Evolutionary conservation across 2,113 vertebrate genomes (phyloP).

Genomic region (Alaudala cheleensis): DNA sequence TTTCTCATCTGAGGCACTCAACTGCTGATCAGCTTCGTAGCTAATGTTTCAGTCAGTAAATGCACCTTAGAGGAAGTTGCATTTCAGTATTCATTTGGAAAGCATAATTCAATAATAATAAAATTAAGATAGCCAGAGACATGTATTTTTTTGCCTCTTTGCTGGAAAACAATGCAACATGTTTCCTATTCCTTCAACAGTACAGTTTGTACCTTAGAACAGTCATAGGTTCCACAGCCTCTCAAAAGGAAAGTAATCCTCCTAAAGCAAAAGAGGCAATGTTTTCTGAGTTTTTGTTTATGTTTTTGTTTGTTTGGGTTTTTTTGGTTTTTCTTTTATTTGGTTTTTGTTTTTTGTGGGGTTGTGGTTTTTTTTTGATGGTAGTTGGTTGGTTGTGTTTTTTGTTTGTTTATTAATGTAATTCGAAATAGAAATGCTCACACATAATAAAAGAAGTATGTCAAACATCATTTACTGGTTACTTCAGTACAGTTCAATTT

Average conservation of each 20-base stretch:
- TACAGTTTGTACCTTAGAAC: background rate
- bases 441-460: background rate
- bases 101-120: background rate
- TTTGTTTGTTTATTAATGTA: background rate
- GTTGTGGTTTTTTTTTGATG: too few relatives aligned
- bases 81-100: background rate
- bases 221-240: background rate
- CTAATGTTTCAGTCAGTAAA: background rate
- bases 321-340: too few relatives aligned
- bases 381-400: too few relatives aligned
- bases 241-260: background rate
- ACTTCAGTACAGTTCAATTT: background rate
- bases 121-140: background rate
- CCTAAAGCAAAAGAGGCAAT: background rate
- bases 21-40: background rate
- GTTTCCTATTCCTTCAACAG: background rate
- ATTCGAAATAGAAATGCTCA: background rate
- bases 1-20: slow-evolving; percentile 14
- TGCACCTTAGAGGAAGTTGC: background rate
- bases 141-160: background rate
- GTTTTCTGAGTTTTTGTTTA: background rate
- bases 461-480: background rate
- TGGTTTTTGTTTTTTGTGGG: too few relatives aligned
- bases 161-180: background rate
- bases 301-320: background rate